Conservation (phyloP, 2,888 invertebrate species). For the Apodemia duryi region DNA sequence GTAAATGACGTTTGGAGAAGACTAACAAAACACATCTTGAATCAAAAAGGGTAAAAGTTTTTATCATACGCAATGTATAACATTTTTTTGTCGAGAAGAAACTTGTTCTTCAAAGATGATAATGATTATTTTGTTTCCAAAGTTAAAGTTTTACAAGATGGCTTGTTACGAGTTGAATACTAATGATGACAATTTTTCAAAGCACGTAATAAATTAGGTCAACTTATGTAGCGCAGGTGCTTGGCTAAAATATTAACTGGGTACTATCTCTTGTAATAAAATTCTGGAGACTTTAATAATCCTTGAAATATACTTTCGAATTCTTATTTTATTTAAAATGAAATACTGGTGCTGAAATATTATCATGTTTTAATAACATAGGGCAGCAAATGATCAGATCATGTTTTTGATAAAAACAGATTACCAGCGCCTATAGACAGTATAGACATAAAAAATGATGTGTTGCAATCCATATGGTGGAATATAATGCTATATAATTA, state of each 20-base stretch:
- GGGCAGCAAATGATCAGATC: no score
- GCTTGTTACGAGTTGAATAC: slow-evolving; percentile 13
- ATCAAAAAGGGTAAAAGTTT: no score
- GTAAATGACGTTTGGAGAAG: no score
- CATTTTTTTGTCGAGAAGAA: not conserved
- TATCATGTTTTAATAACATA: not conserved
- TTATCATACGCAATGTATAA: no score
- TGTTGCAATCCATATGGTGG: no score
- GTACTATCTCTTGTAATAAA: not conserved
- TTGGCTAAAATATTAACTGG: not conserved
- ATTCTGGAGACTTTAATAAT: not conserved
- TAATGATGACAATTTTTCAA: slow-evolving; percentile 14
- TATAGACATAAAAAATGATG: no score
- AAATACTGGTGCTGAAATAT: not conserved
- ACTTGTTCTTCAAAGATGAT: not conserved
- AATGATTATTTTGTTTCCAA: slow-evolving; percentile 4
- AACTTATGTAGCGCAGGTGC: slow-evolving; percentile 14
- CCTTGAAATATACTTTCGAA: not conserved
- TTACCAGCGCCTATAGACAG: no score
- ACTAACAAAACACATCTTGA: no score
- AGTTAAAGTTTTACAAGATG: slow-evolving; percentile 6
- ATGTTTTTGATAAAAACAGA: no score
- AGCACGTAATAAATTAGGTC: slow-evolving; percentile 16
- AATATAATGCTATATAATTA: no score
- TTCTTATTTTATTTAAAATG: not conserved